Evolutionary conservation across 2,113 vertebrate species (phyloP), one percentile per base, ranked within the genome.

Genomic region (Syrrhaptes paradoxus): DNA sequence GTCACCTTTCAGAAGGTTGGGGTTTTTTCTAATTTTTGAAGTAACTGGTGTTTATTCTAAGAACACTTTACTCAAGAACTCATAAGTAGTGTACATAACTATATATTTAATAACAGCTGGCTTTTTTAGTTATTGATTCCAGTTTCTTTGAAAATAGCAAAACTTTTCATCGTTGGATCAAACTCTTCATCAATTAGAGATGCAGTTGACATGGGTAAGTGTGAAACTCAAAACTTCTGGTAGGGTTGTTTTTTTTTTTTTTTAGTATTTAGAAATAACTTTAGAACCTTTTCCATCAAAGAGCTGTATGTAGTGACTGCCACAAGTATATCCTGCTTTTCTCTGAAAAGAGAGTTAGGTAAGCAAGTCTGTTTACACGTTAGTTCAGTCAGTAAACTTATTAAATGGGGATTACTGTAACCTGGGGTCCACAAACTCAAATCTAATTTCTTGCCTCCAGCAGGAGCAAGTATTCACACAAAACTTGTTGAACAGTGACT

Each of bases 151-250:
- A 90, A 91, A 91, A 38, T 92, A 99, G 99, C 98, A 72, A 99
- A 99, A 95, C 98, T 99, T 66, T 99, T 99, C 97, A 97, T 99
- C 75, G 97, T 98, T 68, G 98, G 98, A 94, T 97, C 99, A 71
- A 98, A 97, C 86, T 97, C 97, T 57, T 98, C 99, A 16, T 98
- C 99, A 0, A 98, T 99, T 96, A 98, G 96, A 97, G 98, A 98
- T 87, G 99, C 99, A 28, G 98, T 99, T 85, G 98, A 99, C 88
- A 97, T 99, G 98, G 99, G 99, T 99, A 97, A 98, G 99, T 96
- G 90, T 65, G 68, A 91, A 87, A 87, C 34, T 70, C 62, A 57
- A 54, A 25, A 89, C 10, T 66, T 63, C 17, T 67, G n/a, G 17
- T 55, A 72, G 25, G 5, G n/a, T 71, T 91, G 80, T 26, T 58